Base-by-base conservation (phyloP, 2,113 vertebrate species). In the Onychorhynchus coronatus region DNA sequence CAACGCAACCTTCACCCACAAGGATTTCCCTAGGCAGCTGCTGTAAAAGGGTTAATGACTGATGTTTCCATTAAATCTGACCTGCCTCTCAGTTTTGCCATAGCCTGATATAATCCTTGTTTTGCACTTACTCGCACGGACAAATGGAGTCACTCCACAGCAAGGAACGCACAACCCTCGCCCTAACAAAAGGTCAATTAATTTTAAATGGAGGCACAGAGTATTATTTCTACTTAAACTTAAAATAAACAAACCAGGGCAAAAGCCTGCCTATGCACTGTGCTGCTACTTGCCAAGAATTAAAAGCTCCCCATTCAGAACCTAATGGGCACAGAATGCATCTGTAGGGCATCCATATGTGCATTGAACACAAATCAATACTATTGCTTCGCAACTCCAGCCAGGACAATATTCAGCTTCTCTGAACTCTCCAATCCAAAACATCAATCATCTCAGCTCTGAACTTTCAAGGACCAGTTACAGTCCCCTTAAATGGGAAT, bases 41-140 rank as follows among this genome's bases (percentile, higher is more conserved):
- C 86, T 89, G 85, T 61, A 89, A 97, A 98, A 98, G 98, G 97
- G 97, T 98, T 98, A 98, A 98, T 87, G 91, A 89, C 96, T 95
- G 95, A 95, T 97, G 86, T 89, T 97, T 97, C 97, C 97, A 98
- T 97, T 97, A 97, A 96, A 95, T 89, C 92, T 96, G 94, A 97
- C 97, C 97, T 87, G 78, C 93, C 97, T 97, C 97, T 95, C 96
- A 93, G 96, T 95, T 97, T 90, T 73, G 85, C 95, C 62, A 88
- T 47, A 91, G 94, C 91, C 91, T 68, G 86, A 95, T 59, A 86
- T 70, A 90, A 97, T 86, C 94, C 94, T 77, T 70, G 94, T 76
- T 97, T 93, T 94, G 96, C 91, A 85, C 86, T 93, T 95, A 96
- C 96, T 95, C 97, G 89, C 96, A 82, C 65, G 96, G 97, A 89